Evolutionary conservation across 2,888 invertebrate genomes (phyloP).

Genomic region (Stenotaenia linearis): DNA sequence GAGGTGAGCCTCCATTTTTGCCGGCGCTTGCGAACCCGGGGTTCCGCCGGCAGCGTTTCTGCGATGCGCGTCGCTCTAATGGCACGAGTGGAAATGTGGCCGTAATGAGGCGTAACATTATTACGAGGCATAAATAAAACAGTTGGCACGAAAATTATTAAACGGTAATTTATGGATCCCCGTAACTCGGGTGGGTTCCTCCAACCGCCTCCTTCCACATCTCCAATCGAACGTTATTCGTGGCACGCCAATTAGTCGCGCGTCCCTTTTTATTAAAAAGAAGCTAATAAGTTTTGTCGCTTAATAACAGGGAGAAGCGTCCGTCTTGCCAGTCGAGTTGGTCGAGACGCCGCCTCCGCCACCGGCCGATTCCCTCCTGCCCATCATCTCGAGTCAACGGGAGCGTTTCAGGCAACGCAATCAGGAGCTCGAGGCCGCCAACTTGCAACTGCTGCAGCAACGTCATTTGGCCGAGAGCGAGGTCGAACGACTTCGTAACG

Average conservation of each 20-base stretch:
- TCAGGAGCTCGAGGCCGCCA: constrained; percentile 51
- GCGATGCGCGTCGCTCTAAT: constrained; percentile 29
- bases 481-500: constrained; percentile 50
- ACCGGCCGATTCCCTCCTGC: constrained; percentile 45
- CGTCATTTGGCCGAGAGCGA: constrained; percentile 48
- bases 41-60: background rate
- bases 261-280: constrained; percentile 19
- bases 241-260: constrained; percentile 1
- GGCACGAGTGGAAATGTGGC: constrained; percentile 33
- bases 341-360: background rate
- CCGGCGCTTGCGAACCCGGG: background rate
- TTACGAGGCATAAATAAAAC: constrained; percentile 33
- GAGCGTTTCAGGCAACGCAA: constrained; percentile 51
- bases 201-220: background rate
- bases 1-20: constrained; percentile 41
- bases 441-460: constrained; percentile 48
- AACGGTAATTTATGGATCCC: constrained; percentile 32
- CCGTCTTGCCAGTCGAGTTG: constrained; percentile 8
- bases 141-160: constrained; percentile 33
- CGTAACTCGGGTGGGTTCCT: background rate
- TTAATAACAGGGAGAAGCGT: constrained; percentile 21
- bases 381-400: constrained; percentile 53
- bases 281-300: constrained; percentile 18
- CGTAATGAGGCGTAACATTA: constrained; percentile 33
- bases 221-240: constrained; percentile 27